Percentiles rank a stretch among this genome's conserved stretches.
These are phyloP conservation scores for Umimayanthus kanabou DNA, from an alignment of 92 coral and sea anemone genomes.

Conservation along the genomic window DNA sequence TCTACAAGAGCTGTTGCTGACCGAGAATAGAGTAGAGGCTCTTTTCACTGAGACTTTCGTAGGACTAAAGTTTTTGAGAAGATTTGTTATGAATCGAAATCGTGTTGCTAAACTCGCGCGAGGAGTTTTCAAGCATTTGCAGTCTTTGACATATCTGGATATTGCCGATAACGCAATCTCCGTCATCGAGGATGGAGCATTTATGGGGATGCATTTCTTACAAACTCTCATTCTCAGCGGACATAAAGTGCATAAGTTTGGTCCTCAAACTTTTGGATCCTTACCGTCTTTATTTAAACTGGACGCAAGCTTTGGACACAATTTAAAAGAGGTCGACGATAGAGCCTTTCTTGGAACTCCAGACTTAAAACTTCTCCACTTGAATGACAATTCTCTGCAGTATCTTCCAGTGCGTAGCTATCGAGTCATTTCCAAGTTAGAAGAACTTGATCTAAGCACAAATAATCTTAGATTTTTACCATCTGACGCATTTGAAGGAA, in stretches of 20 bases:
- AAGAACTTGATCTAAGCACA: slow-evolving; percentile 53
- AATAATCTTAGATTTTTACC: slow-evolving; percentile 52
- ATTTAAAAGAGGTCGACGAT: slow-evolving; percentile 19
- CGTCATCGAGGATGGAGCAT: slow-evolving; percentile 63
- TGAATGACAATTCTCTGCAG: slow-evolving; percentile 43
- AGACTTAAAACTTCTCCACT: slow-evolving; percentile 32
- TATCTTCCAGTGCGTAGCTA: slow-evolving; percentile 31
- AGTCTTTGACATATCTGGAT: slow-evolving; percentile 41
- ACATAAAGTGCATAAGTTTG: slow-evolving; percentile 41
- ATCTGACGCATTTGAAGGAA: slow-evolving; percentile 44
- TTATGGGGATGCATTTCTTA: slow-evolving; percentile 56
- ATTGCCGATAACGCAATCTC: slow-evolving; percentile 54
- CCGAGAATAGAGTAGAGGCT: slow-evolving; percentile 50
- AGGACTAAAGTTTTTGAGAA: slow-evolving; percentile 56
- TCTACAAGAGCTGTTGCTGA: slow-evolving; percentile 41
- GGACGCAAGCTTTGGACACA: slow-evolving; percentile 38
- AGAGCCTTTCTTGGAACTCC: slow-evolving; percentile 35
- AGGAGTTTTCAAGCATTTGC: slow-evolving; percentile 47
- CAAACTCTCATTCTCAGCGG: slow-evolving; percentile 46
- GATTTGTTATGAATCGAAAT: slow-evolving; percentile 53
- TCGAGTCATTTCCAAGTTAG: slow-evolving; percentile 6
- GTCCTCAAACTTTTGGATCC: slow-evolving; percentile 53
- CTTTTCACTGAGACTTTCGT: slow-evolving; percentile 50
- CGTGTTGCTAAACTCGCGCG: slow-evolving; percentile 45
- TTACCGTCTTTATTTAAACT: slow-evolving; percentile 65